Evolutionary conservation across 2,888 invertebrate species (phyloP).

Genomic region (Hofmannophila pseudospretella): DNA sequence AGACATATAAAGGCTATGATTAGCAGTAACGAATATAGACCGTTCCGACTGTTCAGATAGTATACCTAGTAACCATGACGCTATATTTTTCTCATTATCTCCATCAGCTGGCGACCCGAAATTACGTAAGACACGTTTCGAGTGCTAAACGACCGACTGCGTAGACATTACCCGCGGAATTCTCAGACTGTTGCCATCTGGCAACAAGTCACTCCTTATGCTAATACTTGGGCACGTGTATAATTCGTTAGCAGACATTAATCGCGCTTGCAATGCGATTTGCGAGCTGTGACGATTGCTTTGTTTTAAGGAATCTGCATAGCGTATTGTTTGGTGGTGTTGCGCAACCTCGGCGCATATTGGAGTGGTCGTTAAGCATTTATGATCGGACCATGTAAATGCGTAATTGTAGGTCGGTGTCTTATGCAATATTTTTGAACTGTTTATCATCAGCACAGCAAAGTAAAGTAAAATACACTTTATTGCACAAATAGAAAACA

Average conservation of each 20-base stretch:
- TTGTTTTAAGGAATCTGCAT: conserved; percentile 10
- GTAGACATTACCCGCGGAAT: not conserved
- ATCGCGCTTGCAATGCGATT: conserved; percentile 4
- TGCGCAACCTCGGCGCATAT: conserved; percentile 6
- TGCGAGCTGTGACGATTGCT: conserved; percentile 8
- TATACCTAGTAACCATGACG: not conserved
- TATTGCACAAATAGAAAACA: too few relatives aligned
- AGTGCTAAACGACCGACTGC: conserved; percentile 1
- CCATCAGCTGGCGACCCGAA: too few relatives aligned
- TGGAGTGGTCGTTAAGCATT: conserved; percentile 4
- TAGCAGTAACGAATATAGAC: too few relatives aligned
- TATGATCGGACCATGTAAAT: conserved; percentile 1
- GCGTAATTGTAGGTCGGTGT: not conserved
- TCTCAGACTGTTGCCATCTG: not conserved
- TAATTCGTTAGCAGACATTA: too few relatives aligned
- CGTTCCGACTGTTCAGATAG: too few relatives aligned
- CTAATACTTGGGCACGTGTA: too few relatives aligned
- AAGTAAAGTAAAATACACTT: too few relatives aligned
- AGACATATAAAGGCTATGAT: too few relatives aligned
- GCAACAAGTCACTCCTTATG: not conserved
- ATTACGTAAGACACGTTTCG: too few relatives aligned
- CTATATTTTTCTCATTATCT: not conserved
- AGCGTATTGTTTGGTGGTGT: conserved; percentile 7
- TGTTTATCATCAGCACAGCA: too few relatives aligned
- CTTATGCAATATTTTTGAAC: not conserved